Conservation (phyloP, 2,797 vertebrate species). For the Lepilemur septentrionalis region DNA sequence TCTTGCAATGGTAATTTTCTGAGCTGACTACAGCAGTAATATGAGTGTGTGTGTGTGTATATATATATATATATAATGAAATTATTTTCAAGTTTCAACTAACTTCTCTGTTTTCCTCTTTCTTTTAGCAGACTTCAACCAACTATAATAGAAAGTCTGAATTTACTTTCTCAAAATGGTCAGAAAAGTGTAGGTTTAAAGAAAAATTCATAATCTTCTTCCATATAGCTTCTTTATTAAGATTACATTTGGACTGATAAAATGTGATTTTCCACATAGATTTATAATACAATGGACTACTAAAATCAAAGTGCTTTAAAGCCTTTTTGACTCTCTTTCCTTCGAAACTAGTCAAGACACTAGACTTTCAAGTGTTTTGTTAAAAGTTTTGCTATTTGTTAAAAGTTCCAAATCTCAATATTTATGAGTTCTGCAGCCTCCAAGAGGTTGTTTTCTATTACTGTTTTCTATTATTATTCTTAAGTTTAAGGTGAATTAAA, state of each 20-base stretch:
- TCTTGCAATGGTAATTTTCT: background rate
- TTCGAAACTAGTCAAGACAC: background rate
- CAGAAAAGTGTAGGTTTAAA: background rate
- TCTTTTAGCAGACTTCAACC: background rate
- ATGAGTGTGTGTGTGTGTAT: too few species aligned
- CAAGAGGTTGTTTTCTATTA: background rate
- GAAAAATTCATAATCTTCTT: background rate
- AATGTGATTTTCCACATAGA: background rate
- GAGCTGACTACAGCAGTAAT: background rate
- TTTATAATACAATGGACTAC: background rate
- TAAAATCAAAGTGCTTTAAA: background rate
- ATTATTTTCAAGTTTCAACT: background rate
- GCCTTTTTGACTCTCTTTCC: background rate
- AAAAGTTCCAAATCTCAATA: background rate
- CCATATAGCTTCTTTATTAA: background rate
- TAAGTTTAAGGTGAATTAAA: background rate
- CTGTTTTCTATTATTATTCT: background rate
- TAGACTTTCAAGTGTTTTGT: background rate
- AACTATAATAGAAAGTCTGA: background rate
- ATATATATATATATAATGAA: background rate
- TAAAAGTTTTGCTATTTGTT: background rate
- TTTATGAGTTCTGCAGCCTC: background rate
- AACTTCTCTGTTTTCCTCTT: background rate
- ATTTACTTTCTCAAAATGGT: background rate
- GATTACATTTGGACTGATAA: background rate